Evolutionary conservation across 2,888 invertebrate species (phyloP).

Genomic region (Drosophila anomelani): DNA sequence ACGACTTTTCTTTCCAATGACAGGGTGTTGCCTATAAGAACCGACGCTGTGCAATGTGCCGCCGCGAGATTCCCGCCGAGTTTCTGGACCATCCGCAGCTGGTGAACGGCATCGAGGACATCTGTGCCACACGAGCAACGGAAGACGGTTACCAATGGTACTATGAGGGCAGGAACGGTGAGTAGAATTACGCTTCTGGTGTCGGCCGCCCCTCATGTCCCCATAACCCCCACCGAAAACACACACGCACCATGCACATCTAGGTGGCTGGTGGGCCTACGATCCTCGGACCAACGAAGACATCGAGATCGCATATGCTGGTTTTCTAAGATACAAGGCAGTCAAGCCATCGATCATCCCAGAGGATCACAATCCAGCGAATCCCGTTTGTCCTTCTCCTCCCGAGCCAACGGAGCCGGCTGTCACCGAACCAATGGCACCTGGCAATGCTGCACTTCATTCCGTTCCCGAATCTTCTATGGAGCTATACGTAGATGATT

Average conservation of each 20-base stretch:
- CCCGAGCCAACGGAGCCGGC: background rate
- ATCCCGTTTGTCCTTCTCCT: background rate
- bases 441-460: background rate
- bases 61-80: conserved; percentile 94
- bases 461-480: background rate
- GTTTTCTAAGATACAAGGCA: conserved; percentile 60
- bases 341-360: background rate
- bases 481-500: background rate
- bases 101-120: conserved; percentile 86
- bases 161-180: conserved; percentile 97
- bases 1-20: background rate
- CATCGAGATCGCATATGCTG: conserved; percentile 91
- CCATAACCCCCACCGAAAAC: conserved; percentile 46
- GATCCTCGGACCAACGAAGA: conserved; percentile 94
- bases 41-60: conserved; percentile 96
- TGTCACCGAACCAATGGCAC: background rate
- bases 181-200: conserved; percentile 70
- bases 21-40: conserved; percentile 94
- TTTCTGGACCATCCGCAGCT: conserved; percentile 94
- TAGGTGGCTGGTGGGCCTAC: conserved; percentile 97
- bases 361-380: background rate
- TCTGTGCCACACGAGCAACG: conserved; percentile 85
- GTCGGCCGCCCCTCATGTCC: conserved; percentile 47
- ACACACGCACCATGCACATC: conserved; percentile 36
- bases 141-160: conserved; percentile 96